Evolutionary conservation across 92 coral and sea anemone genomes (phyloP), one percentile per base, ranked within the genome.

Genomic region (Pocillopora grandis): DNA sequence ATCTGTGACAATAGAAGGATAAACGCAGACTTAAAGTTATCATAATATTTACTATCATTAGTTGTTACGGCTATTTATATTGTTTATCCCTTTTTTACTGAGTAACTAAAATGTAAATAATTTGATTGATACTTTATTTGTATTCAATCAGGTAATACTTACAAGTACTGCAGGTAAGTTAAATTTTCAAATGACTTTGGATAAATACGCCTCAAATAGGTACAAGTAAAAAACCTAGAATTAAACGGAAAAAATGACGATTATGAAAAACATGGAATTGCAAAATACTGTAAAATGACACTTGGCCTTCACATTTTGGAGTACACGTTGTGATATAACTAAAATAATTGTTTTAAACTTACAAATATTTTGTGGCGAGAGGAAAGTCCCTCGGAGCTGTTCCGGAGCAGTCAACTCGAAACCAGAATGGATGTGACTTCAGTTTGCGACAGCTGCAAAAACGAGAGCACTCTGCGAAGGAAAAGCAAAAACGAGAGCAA

Each of bases 391-490:
- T 6, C 65, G 72, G 72, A 13, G 23, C 36, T 21, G 61, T 49
- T 48, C 13, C n/a, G 2, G 3, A 11, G 20, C 82, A 78, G 0
- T 64, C 27, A 5, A 62, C 82, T 78, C 58, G 57, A 31, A 78
- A 42, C 82, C 82, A 49, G 52, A 48, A 78, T 5, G 82, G 82
- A 63, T 68, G 72, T 49, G 82, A 63, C 19, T 20, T 65, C 60
- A 14, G 82, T 72, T 20, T 20, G 13, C 5, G 15, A 68, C 82
- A 78, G 49, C 67, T 42, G 69, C 72, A 63, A 17, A n/a, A 3
- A 5, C 5, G 9, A 37, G 72, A 20, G 62, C 72, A 78, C 5
- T 23, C 82, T 78, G 21, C 12, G 48, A 78, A n/a, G 20, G 10
- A 63, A 78, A 62, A 62, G 18, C 42, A 77, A 48, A 15, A 11